Conservation (phyloP, 2,797 vertebrate species). For the Megaceryle alcyon region DNA sequence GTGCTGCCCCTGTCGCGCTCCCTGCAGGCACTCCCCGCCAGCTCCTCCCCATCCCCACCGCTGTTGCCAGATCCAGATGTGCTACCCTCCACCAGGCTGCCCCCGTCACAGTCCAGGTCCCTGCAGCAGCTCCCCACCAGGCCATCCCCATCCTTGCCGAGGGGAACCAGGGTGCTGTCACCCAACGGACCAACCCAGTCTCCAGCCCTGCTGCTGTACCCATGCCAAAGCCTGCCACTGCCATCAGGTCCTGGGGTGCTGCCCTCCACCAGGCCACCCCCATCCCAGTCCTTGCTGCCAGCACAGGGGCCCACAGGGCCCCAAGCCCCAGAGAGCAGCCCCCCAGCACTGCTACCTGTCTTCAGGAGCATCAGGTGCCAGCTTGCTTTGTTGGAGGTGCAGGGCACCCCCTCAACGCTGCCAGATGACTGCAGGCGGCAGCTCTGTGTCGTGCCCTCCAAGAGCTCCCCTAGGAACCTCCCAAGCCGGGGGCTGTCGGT, state of each 20-base stretch:
- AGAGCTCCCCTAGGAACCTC: not conserved
- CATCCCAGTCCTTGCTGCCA: not conserved
- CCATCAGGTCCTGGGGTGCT: not conserved
- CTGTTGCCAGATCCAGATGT: not conserved
- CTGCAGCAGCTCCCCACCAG: slow-evolving; percentile 28
- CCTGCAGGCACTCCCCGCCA: not conserved
- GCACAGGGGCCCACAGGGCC: not conserved
- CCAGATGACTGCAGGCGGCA: not conserved
- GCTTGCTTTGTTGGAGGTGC: slow-evolving; percentile 69
- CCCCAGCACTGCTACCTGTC: not conserved
- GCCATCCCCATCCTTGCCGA: not conserved
- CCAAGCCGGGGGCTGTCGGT: slow-evolving; percentile 64
- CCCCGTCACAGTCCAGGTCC: not conserved
- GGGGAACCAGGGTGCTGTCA: not conserved
- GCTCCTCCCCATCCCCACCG: not conserved
- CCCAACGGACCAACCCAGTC: not conserved
- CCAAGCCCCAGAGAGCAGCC: not conserved
- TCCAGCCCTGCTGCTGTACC: not conserved
- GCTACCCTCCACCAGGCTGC: not conserved
- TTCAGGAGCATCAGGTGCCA: slow-evolving; percentile 79
- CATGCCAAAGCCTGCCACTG: not conserved
- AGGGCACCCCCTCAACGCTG: not conserved
- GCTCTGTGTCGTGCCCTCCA: not conserved
- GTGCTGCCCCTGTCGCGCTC: not conserved
- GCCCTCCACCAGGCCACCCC: not conserved